A percentile compares a stretch with the other conserved stretches of the same genome.
Conservation (phyloP, 2,888 invertebrate species). For the Drosophila lacicola region DNA sequence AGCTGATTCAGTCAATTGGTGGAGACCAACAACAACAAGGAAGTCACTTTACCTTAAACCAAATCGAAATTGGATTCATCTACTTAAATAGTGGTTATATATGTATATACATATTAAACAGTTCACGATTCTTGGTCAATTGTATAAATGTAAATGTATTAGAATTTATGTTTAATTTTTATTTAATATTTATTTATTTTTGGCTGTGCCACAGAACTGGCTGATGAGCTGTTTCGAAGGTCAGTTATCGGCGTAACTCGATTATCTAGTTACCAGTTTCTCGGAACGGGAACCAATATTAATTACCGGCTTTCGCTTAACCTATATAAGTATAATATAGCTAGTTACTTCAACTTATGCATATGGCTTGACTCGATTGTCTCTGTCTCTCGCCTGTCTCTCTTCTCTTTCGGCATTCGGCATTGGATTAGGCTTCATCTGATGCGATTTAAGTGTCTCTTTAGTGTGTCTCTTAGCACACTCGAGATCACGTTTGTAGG, state of each 20-base stretch:
- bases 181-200: background rate
- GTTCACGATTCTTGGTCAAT: background rate
- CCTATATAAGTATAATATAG: background rate
- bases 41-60: slow-evolving; percentile 16
- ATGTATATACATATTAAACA: background rate
- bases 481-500: background rate
- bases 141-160: background rate
- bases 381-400: no score
- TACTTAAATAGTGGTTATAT: slow-evolving; percentile 3
- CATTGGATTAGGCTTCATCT: no score
- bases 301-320: background rate
- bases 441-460: background rate
- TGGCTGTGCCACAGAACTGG: background rate
- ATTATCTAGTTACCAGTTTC: background rate
- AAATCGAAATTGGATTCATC: slow-evolving; percentile 14
- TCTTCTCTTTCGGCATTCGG: no score
- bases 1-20: slow-evolving; percentile 11
- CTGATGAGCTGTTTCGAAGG: background rate
- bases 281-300: background rate
- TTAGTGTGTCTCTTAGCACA: background rate
- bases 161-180: background rate
- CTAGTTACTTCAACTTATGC: background rate
- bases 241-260: background rate
- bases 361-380: no score
- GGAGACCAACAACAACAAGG: background rate